These are phyloP conservation scores for Dendrolimus punctatus DNA, from an alignment of 1,140 invertebrate species.

Conservation along the genomic window DNA sequence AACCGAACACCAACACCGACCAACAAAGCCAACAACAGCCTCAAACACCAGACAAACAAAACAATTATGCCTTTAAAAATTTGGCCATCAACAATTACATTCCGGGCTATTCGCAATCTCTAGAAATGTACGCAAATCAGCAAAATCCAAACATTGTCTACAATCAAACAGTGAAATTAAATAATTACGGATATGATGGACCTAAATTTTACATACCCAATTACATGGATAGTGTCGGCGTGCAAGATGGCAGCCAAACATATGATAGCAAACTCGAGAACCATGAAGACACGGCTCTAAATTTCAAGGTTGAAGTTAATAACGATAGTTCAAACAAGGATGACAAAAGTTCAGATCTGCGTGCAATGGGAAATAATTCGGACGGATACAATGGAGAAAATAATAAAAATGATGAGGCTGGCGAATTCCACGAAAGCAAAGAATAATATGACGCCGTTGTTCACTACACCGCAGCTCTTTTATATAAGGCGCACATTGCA, in stretches of 20 bases:
- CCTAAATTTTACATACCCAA: slow-evolving; percentile 23
- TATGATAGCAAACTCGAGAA: background rate
- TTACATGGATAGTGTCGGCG: slow-evolving; percentile 10
- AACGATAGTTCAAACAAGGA: slow-evolving; percentile 11
- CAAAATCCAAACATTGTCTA: slow-evolving; percentile 20
- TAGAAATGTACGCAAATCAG: slow-evolving; percentile 19
- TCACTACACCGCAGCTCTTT: too few relatives aligned
- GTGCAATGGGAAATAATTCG: slow-evolving; percentile 5
- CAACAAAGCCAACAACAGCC: slow-evolving; percentile 8
- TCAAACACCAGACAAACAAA: slow-evolving; percentile 17
- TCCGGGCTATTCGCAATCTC: slow-evolving; percentile 22
- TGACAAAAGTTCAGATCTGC: slow-evolving; percentile 2
- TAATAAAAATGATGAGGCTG: slow-evolving; percentile 6
- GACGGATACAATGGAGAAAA: slow-evolving; percentile 1
- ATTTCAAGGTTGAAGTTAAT: slow-evolving; percentile 9
- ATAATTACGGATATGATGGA: slow-evolving; percentile 21
- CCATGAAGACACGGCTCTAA: background rate
- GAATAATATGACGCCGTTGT: too few relatives aligned
- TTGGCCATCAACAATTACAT: slow-evolving; percentile 33
- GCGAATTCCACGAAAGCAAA: background rate
- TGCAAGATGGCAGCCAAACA: slow-evolving; percentile 4
- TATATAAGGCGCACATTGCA: too few relatives aligned
- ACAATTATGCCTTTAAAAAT: slow-evolving; percentile 45
- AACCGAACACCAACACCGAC: slow-evolving; percentile 1
- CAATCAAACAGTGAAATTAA: slow-evolving; percentile 19